Percentiles rank a stretch among this genome's conserved stretches.
phyloP scores from a whole-genome alignment of 2,888 invertebrate species.

The Torymus tubicola region DNA sequence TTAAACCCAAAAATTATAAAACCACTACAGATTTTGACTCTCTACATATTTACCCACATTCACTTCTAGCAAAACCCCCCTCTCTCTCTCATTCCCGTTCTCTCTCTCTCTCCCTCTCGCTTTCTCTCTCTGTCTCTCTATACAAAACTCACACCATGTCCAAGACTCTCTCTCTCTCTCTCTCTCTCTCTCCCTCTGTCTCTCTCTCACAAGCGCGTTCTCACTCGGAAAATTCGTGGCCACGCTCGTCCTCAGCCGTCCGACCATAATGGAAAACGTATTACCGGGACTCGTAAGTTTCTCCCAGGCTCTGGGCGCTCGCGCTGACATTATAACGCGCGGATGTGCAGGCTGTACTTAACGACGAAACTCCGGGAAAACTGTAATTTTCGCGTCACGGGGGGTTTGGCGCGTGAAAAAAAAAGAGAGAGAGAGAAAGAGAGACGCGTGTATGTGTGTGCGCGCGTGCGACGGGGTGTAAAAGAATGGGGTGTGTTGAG shows the following conservation, averaged over 20 bases:
- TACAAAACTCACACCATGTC: not conserved
- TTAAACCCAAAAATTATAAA: no score
- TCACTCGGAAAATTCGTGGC: conserved; percentile 55
- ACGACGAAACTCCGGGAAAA: conserved; percentile 73
- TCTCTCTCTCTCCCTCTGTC: not conserved
- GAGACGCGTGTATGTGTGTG: no score
- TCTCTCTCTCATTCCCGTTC: not conserved
- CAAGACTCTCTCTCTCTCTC: not conserved
- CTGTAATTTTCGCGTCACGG: conserved; percentile 71
- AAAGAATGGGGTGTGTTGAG: not conserved
- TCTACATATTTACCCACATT: no score
- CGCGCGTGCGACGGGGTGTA: no score
- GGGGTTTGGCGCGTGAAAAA: conserved; percentile 51
- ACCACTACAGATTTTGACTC: no score
- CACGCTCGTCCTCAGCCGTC: conserved; percentile 60
- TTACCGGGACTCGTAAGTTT: conserved; percentile 72
- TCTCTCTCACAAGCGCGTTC: not conserved
- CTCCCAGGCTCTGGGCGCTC: conserved; percentile 36
- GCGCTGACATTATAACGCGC: conserved; percentile 70
- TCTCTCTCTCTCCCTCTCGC: conserved; percentile 10
- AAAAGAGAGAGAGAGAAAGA: not conserved
- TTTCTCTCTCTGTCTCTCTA: not conserved
- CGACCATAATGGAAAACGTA: conserved; percentile 72
- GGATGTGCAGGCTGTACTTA: conserved; percentile 75
- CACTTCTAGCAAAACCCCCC: not conserved